These are phyloP conservation scores for Tragelaphus imberbis DNA, from an alignment of 2,113 vertebrate genomes.

Conservation along the genomic window DNA sequence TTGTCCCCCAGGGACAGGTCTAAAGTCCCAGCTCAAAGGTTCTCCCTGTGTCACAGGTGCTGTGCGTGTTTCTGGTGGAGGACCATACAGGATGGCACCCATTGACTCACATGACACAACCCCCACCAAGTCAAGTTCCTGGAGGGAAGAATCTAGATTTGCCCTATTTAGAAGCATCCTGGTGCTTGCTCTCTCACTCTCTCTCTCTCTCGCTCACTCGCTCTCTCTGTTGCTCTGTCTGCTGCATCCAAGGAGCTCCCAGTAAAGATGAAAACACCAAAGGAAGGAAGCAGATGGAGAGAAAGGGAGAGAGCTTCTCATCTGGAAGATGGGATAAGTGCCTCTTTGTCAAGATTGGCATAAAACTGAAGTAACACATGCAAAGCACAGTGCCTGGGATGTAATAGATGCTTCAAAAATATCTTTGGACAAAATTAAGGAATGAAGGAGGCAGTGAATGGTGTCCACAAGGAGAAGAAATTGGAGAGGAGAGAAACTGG, in stretches of 20 bases:
- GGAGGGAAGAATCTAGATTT: background rate
- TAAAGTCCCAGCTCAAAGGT: background rate
- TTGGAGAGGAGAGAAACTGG: background rate
- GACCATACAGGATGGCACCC: accelerated
- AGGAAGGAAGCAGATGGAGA: background rate
- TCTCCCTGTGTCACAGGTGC: accelerated
- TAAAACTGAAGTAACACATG: background rate
- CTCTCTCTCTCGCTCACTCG: background rate
- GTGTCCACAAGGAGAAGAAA: background rate
- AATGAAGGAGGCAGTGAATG: background rate
- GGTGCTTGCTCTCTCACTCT: too few species aligned
- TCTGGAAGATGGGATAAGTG: background rate
- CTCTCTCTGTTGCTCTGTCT: background rate
- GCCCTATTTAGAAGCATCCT: background rate
- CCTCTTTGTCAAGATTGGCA: background rate
- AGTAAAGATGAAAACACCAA: background rate
- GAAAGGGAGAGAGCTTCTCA: background rate
- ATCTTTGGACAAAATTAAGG: background rate
- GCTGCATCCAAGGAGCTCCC: background rate
- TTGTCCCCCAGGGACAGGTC: background rate
- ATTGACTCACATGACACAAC: background rate
- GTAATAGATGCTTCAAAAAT: background rate
- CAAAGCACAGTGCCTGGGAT: background rate
- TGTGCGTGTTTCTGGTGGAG: background rate
- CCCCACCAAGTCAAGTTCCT: background rate